Evolutionary conservation across 2,888 invertebrate species (phyloP), one percentile per base, ranked within the genome.

Genomic region (Pseudoips prasinana): DNA sequence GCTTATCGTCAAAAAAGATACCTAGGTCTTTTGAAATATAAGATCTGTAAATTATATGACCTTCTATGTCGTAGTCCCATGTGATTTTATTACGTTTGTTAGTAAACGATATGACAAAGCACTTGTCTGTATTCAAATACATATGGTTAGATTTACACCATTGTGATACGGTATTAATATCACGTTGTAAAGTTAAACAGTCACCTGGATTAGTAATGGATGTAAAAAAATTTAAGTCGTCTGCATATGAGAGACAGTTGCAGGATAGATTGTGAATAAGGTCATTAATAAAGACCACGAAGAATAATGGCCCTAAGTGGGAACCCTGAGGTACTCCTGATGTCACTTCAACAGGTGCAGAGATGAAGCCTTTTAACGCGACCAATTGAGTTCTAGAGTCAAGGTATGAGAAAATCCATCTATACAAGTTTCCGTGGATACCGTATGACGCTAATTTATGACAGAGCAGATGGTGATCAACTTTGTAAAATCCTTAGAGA

Each of bases 261-360:
- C 20, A 22, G 10, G 29, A 11, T 7, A 33, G 8, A 0, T 19
- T 14, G 8, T 25, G 5, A 5, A 26, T 11, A 7, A 46, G 9
- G n/a, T 41, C 40, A 9, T 47, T 45, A 1, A 47, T 25, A 18
- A 39, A 47, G 9, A 43, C 9, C 5, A 35, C 17, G 25, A 42
- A 51, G 5, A 47, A 19, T 0, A 47, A 25, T 1, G 45, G 51
- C 1, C 51, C 45, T 3, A 51, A 23, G 18, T 51, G 34, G 0
- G 46, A 46, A 0, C 44, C 49, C 22, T 50, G 49, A 0, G 38
- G 43, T 3, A 44, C 44, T 6, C 46, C 44, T 3, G 38, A 42
- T 3, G 29, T 10, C 0, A 39, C 23, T 1, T 7, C 0, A 3
- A 37, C 10, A 8, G 45, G 31, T 3, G 27, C 5, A 5, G 46